Conservation (phyloP, 2,888 invertebrate genomes). For the Xiphydria camelus region DNA sequence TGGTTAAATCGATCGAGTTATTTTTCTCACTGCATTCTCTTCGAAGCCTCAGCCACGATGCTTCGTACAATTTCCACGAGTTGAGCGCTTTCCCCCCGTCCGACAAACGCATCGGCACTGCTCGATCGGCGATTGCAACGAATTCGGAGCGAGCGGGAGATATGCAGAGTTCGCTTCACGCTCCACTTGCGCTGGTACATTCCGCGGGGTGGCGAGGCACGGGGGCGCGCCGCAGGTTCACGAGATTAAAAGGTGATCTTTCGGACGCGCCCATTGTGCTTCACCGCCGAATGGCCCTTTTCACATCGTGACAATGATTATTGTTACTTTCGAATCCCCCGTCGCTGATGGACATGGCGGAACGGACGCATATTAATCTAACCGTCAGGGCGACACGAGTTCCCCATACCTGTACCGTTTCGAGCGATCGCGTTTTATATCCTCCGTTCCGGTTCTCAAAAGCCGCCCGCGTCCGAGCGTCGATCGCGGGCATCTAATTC, state of each 20-base stretch:
- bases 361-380: constrained; percentile 28
- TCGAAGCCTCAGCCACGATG: too few relatives aligned
- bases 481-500: too few relatives aligned
- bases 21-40: too few relatives aligned
- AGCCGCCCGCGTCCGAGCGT: too few relatives aligned
- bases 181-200: constrained; percentile 41
- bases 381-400: constrained; percentile 3
- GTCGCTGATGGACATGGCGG: constrained; percentile 26
- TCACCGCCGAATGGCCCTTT: constrained; percentile 21
- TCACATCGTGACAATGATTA: constrained; percentile 25
- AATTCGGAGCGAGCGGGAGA: background rate
- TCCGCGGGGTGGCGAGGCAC: too few relatives aligned
- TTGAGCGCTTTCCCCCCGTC: too few relatives aligned
- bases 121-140: background rate
- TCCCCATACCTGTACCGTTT: too few relatives aligned
- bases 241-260: constrained; percentile 35
- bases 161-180: constrained; percentile 26
- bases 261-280: constrained; percentile 32
- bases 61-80: too few relatives aligned
- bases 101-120: too few relatives aligned
- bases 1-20: too few relatives aligned
- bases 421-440: too few relatives aligned
- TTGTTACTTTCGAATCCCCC: constrained; percentile 22
- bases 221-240: background rate
- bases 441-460: too few relatives aligned